Evolutionary conservation across 64 coral and sea anemone genomes (phyloP).

Genomic region (Actinia equina): DNA sequence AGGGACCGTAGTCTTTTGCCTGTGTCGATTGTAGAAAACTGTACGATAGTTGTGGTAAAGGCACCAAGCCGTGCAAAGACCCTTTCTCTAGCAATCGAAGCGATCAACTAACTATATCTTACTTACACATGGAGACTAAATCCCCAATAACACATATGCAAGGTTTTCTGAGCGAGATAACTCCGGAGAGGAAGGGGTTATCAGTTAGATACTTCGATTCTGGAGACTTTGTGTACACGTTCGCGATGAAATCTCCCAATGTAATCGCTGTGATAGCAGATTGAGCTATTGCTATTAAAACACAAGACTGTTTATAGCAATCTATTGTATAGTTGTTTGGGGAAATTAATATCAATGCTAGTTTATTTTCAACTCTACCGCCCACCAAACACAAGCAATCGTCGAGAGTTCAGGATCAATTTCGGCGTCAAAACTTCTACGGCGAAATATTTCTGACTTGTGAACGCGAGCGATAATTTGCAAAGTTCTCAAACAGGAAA

Average conservation of each 20-base stretch:
- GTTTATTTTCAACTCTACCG: conserved; percentile 41
- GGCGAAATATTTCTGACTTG: conserved; percentile 24
- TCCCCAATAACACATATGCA: conserved; percentile 84
- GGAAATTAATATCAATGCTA: conserved; percentile 31
- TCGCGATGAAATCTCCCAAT: conserved; percentile 90
- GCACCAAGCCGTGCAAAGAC: conserved; percentile 14
- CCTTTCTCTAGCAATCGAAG: conserved; percentile 30
- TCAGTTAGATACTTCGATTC: conserved; percentile 74
- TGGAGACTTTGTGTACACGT: conserved; percentile 76
- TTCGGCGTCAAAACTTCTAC: conserved; percentile 42
- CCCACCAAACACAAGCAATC: conserved; percentile 53
- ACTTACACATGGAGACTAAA: conserved; percentile 77
- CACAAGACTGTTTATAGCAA: conserved; percentile 82
- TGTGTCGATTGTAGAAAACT: neutral
- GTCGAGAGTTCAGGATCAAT: conserved; percentile 25
- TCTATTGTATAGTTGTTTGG: conserved; percentile 63
- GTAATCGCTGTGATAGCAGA: conserved; percentile 82
- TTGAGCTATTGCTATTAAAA: conserved; percentile 76
- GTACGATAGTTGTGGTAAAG: neutral
- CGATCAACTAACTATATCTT: conserved; percentile 68
- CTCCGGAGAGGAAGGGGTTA: conserved; percentile 80
- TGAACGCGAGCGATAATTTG: conserved; percentile 80
- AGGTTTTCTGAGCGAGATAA: conserved; percentile 80
- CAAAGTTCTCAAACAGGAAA: conserved; percentile 86
- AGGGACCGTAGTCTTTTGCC: neutral